Evolutionary conservation across 1,140 invertebrate genomes (phyloP).

Genomic region (Conus ventricosus): DNA sequence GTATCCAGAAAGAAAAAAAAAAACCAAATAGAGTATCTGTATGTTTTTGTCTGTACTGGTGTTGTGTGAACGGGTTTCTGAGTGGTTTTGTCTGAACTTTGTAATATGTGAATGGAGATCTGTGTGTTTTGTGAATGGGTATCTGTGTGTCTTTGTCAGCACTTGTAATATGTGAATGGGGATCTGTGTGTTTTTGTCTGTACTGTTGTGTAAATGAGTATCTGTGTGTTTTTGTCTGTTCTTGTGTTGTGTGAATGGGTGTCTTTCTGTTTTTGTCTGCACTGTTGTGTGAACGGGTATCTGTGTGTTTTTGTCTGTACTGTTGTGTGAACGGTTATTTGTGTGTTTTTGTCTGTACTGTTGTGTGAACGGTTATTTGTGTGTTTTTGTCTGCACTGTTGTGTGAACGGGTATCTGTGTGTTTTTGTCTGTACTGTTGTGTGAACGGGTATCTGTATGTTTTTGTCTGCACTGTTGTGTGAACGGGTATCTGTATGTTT

Average conservation of each 20-base stretch:
- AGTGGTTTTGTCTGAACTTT: no score
- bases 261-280: not conserved
- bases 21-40: not conserved
- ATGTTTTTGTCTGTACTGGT: not conserved
- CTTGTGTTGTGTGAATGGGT: no score
- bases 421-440: not conserved
- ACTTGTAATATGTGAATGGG: not conserved
- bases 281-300: not conserved
- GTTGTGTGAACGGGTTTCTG: not conserved
- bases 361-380: not conserved
- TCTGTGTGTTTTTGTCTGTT: no score
- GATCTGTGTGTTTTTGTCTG: no score
- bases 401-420: no score
- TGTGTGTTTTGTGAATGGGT: not conserved
- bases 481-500: not conserved
- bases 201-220: no score
- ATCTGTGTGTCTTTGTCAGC: not conserved
- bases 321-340: not conserved
- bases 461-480: not conserved
- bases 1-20: no score
- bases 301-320: not conserved
- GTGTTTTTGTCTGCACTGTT: no score
- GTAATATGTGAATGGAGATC: not conserved
- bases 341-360: not conserved
- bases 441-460: not conserved